Evolutionary conservation across 1,140 invertebrate species (phyloP).

Genomic region (Meloidogyne floridensis): DNA sequence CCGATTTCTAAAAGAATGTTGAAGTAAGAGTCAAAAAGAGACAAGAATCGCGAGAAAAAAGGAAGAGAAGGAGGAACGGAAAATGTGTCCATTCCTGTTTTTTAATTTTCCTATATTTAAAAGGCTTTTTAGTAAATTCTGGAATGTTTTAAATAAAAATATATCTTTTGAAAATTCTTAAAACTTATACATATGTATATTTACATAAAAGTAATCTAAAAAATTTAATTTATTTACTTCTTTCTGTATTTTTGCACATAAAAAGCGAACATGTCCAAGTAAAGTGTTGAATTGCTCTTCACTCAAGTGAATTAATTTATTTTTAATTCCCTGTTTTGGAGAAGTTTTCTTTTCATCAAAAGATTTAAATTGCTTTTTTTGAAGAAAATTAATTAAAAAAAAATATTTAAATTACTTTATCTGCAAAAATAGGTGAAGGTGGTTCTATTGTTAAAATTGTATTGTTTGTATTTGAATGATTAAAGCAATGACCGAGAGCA

Average conservation of each 20-base stretch:
- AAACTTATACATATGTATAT: no score
- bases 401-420: background rate
- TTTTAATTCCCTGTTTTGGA: slow-evolving; percentile 7
- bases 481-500: background rate
- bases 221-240: slow-evolving; percentile 58
- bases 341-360: slow-evolving; percentile 18
- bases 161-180: no score
- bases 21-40: no score
- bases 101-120: no score
- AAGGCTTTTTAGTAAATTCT: no score
- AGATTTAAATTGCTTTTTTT: background rate
- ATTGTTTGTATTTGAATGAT: background rate
- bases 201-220: background rate
- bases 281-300: slow-evolving; percentile 80
- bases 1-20: no score
- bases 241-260: slow-evolving; percentile 70
- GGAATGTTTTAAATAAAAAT: no score
- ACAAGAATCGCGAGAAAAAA: no score
- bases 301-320: slow-evolving; percentile 22
- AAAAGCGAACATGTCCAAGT: slow-evolving; percentile 92
- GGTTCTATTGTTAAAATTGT: background rate
- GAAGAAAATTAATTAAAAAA: background rate
- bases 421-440: background rate
- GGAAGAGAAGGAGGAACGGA: no score
- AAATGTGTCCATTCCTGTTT: no score